phyloP scores from a whole-genome alignment of 2,888 invertebrate species.

The Amphipoea lucens region DNA sequence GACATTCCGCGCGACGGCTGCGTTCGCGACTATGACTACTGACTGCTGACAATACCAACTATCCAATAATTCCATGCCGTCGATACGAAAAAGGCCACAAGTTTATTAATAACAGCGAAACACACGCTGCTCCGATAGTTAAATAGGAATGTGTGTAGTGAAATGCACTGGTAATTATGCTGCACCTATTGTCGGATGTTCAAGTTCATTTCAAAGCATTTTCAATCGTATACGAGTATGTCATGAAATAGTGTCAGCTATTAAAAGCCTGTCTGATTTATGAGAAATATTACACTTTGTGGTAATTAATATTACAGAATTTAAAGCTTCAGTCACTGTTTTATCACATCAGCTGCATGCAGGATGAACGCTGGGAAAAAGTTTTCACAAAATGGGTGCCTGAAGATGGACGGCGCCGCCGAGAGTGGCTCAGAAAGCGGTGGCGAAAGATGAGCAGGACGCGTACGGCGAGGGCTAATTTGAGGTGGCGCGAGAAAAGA shows the following conservation, averaged over 20 bases:
- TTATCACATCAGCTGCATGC: not conserved
- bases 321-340: not conserved
- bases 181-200: not conserved
- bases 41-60: conserved; percentile 72
- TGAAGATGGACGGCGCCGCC: no score
- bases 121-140: conserved; percentile 20
- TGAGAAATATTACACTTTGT: not conserved
- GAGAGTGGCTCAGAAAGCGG: no score
- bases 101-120: conserved; percentile 63
- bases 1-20: conserved; percentile 78
- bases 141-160: conserved; percentile 29
- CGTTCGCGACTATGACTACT: conserved; percentile 73
- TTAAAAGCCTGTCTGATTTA: not conserved
- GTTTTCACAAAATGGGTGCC: no score
- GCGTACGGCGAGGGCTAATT: no score
- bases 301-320: not conserved
- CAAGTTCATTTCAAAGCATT: not conserved
- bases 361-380: no score
- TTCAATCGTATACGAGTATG: not conserved
- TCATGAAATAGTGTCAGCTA: not conserved
- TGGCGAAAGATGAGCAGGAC: no score
- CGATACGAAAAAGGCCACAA: conserved; percentile 60
- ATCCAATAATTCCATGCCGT: conserved; percentile 70
- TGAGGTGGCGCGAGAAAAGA: not conserved
- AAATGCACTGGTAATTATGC: conserved; percentile 26